These are phyloP conservation scores for Megaceryle torquata DNA, from an alignment of 2,113 vertebrate species.

Conservation along the genomic window DNA sequence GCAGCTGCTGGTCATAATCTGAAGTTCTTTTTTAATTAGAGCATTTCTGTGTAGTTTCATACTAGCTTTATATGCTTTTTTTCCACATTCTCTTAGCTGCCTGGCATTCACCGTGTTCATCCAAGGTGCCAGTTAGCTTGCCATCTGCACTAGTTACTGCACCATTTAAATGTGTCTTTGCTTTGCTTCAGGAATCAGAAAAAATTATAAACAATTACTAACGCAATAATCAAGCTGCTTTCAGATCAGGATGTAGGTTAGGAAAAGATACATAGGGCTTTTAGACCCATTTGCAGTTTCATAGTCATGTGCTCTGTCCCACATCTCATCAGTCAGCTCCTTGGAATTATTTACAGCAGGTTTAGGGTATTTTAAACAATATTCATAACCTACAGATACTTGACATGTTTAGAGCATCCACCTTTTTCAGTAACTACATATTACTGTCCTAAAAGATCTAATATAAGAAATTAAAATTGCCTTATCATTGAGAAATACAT, in stretches of 20 bases:
- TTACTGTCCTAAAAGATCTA: neutral
- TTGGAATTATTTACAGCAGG: neutral
- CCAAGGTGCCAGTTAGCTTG: constrained; percentile 10
- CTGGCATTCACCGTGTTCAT: neutral
- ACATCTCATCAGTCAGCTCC: neutral
- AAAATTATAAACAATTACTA: constrained; percentile 3
- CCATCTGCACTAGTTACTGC: neutral
- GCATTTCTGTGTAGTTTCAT: neutral
- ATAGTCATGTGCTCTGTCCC: neutral
- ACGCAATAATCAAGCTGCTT: neutral
- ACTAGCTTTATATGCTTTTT: neutral
- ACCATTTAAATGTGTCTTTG: neutral
- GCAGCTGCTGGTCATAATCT: neutral
- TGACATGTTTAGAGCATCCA: neutral
- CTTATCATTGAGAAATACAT: neutral
- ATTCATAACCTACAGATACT: neutral
- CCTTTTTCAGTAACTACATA: neutral
- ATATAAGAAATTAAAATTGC: neutral
- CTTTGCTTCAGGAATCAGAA: neutral
- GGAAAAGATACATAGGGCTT: neutral
- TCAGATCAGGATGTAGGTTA: neutral
- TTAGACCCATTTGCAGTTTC: neutral
- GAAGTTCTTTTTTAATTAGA: constrained; percentile 12
- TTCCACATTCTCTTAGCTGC: neutral
- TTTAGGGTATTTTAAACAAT: neutral